These are phyloP conservation scores for Noctua fimbriata DNA, from an alignment of 2,888 invertebrate species.

Conservation along the genomic window DNA sequence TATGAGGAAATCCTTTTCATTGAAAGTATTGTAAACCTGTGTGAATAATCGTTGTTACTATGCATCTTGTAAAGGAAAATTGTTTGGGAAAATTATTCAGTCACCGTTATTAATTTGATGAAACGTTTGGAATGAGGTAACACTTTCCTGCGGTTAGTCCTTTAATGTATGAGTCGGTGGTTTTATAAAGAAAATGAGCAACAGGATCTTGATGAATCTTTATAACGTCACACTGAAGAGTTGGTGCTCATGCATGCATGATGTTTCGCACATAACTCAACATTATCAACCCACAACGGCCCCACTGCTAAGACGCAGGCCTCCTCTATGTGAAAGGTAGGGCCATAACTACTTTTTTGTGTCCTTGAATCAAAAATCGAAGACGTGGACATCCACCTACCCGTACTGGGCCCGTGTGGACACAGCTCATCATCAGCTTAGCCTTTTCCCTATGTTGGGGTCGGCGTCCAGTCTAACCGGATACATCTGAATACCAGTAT, in stretches of 20 bases:
- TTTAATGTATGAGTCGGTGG: slow-evolving; percentile 9
- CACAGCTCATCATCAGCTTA: not conserved
- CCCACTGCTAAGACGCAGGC: not conserved
- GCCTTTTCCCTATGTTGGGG: no score
- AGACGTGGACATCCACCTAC: not conserved
- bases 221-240: not conserved
- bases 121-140: not conserved
- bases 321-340: not conserved
- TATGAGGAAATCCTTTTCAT: slow-evolving; percentile 37
- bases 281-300: not conserved
- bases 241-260: not conserved
- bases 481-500: no score
- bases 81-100: not conserved
- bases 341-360: not conserved
- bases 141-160: not conserved
- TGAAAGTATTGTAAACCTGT: not conserved
- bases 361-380: not conserved
- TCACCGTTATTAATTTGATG: not conserved
- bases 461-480: no score
- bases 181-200: not conserved
- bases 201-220: not conserved
- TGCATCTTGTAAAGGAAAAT: slow-evolving; percentile 9
- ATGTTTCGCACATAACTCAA: not conserved
- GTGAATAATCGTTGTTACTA: slow-evolving; percentile 34
- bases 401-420: not conserved